Conservation (phyloP, 2,888 invertebrate species). For the Drosophila incognita region DNA sequence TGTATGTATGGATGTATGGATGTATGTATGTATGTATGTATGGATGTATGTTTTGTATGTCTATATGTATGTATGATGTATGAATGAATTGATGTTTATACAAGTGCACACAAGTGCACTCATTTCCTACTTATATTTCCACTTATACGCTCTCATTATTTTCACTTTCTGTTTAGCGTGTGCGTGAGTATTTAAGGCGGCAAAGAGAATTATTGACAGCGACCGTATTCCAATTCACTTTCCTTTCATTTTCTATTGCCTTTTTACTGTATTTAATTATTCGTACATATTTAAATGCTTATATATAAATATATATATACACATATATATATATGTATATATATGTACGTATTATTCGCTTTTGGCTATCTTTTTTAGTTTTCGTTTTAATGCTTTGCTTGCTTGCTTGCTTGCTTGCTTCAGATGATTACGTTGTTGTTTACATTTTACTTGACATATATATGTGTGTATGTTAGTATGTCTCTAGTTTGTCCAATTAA, state of each 20-base stretch:
- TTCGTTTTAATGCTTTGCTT: not conserved
- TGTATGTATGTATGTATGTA: not conserved
- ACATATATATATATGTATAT: not conserved
- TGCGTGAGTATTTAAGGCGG: constrained; percentile 34
- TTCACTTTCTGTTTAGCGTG: constrained; percentile 5
- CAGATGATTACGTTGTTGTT: not conserved
- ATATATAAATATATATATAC: constrained; percentile 1
- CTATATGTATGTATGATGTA: not conserved
- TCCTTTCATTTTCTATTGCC: not conserved
- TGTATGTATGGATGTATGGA: not conserved
- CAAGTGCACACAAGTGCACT: not conserved
- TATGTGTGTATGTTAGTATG: not conserved
- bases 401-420: not conserved
- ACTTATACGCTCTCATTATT: not conserved
- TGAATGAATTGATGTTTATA: not conserved
- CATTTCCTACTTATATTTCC: constrained; percentile 8
- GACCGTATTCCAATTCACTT: constrained; percentile 11
- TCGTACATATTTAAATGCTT: constrained; percentile 2
- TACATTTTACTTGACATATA: not conserved
- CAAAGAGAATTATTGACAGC: constrained; percentile 13
- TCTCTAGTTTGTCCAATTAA: constrained; percentile 6
- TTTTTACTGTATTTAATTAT: not conserved
- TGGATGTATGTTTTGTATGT: no score
- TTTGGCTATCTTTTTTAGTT: not conserved
- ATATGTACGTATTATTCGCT: not conserved